Base-by-base conservation (phyloP, 2,888 invertebrate genomes). In the Acanthosepion pharaonis region DNA sequence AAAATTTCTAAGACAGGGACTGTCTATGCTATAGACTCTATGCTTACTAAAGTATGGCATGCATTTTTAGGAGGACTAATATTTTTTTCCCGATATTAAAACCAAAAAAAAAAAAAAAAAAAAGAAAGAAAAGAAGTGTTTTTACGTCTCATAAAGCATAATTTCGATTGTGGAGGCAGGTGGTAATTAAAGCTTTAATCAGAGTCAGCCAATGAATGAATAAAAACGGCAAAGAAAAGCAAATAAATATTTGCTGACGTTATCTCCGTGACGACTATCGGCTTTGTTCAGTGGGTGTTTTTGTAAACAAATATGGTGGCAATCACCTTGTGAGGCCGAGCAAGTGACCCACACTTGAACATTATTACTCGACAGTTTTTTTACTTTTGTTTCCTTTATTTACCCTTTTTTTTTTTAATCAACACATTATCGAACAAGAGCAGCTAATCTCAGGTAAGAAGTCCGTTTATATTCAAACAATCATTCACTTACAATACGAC, bases 241-340 rank as follows among this genome's bases (percentile, higher is more conserved):
- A 78, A 78, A 33, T 78, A 78, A 78, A 78, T 78, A 78, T 78
- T 78, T 78, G 78, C n/a, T n/a, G 78, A 78, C 78, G 78, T n/a
- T n/a, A 78, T 78, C 78, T 78, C 78, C 78, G 78, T 78, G 78
- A 78, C 78, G 78, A 78, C 78, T n/a, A 78, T n/a, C 78, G 78
- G 78, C n/a, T 6, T n/a, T 15, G 9, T 33, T 78, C n/a, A n/a
- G 11, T 18, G 78, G 11, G 78, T 78, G 78, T n/a, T 78, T 42
- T 78, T n/a, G 78, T 78, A n/a, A 33, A 78, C 78, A 78, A 42
- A 78, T 78, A 78, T 78, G 78, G 78, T n/a, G 78, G 78, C 78
- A 78, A 18, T 11, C 78, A 78, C 78, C n/a, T 78, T 78, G 33
- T 78, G 78, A 78, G 15, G 78, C 15, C 78, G 78, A 78, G n/a